Evolutionary conservation across 2,888 invertebrate species (phyloP).

Genomic region (Dendrolimus pini): DNA sequence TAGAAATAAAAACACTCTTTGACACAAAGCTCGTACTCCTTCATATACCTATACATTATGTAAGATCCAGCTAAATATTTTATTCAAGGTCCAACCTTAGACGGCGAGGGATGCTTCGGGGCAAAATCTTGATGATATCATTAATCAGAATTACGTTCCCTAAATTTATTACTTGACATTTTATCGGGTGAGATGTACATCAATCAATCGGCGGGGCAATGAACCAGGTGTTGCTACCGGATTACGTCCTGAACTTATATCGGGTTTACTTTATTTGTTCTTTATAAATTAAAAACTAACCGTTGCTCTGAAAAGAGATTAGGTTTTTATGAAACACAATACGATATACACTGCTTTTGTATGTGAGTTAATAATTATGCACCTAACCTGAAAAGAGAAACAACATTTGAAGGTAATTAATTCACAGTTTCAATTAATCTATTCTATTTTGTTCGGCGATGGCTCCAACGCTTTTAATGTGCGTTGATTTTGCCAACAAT

Average conservation of each 20-base stretch:
- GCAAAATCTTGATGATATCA: neutral
- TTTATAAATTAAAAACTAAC: too few species aligned
- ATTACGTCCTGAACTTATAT: neutral
- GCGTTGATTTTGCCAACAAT: too few species aligned
- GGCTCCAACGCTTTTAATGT: too few species aligned
- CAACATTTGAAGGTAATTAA: too few species aligned
- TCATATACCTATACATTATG: neutral
- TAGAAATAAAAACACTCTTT: neutral
- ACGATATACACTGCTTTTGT: too few species aligned
- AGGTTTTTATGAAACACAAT: too few species aligned
- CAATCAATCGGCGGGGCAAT: constrained; percentile 15
- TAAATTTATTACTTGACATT: neutral
- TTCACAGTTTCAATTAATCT: too few species aligned
- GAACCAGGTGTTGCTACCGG: constrained; percentile 11
- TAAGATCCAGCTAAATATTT: neutral
- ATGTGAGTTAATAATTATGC: too few species aligned
- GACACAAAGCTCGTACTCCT: neutral
- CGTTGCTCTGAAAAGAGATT: too few species aligned
- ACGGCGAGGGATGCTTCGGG: neutral
- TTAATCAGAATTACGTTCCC: neutral
- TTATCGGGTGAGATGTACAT: neutral
- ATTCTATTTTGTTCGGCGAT: too few species aligned
- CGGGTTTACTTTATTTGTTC: too few species aligned
- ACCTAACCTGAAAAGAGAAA: too few species aligned
- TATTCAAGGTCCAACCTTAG: neutral